Percentiles rank a stretch among this genome's conserved stretches.
phyloP scores from a whole-genome alignment of 2,888 invertebrate species.

The Chirona hameri region DNA sequence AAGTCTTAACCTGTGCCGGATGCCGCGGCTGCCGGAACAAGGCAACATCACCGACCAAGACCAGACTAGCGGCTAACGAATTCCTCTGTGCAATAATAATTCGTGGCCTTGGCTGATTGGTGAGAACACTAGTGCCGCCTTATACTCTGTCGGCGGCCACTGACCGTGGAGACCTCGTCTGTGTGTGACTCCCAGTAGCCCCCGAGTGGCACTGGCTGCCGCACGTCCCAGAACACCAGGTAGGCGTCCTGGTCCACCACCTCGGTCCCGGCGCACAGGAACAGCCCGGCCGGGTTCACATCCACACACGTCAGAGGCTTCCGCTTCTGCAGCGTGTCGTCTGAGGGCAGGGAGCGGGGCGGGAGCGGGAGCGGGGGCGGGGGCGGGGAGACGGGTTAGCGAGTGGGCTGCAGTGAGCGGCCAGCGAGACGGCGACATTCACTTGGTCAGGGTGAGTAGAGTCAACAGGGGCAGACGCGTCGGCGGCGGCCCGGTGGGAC shows the following conservation, averaged over 20 bases:
- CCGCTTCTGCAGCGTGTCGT: slow-evolving; percentile 46
- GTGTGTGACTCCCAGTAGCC: slow-evolving; percentile 80
- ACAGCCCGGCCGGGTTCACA: slow-evolving; percentile 63
- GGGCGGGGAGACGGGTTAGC: not conserved
- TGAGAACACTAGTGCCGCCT: too few species aligned
- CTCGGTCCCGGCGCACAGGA: slow-evolving; percentile 72
- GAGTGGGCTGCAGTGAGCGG: too few species aligned
- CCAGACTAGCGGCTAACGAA: too few species aligned
- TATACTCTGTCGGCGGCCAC: not conserved
- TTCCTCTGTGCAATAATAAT: too few species aligned
- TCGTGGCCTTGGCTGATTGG: too few species aligned
- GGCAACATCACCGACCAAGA: too few species aligned
- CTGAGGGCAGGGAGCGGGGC: slow-evolving; percentile 39
- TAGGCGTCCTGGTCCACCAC: slow-evolving; percentile 65
- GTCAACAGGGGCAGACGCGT: slow-evolving; percentile 43
- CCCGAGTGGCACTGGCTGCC: slow-evolving; percentile 60
- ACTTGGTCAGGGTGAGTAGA: slow-evolving; percentile 45
- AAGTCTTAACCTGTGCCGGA: too few species aligned
- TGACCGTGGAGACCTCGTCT: slow-evolving; percentile 67
- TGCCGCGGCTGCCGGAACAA: too few species aligned
- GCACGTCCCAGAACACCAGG: slow-evolving; percentile 75
- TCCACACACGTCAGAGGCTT: slow-evolving; percentile 70
- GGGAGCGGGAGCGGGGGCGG: not conserved
- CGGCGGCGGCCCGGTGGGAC: not conserved
- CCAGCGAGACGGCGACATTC: not conserved